Percentiles rank a stretch among this genome's conserved stretches.
phyloP scores from a whole-genome alignment of 2,888 invertebrate species.

The Mechanitis messenoides region DNA sequence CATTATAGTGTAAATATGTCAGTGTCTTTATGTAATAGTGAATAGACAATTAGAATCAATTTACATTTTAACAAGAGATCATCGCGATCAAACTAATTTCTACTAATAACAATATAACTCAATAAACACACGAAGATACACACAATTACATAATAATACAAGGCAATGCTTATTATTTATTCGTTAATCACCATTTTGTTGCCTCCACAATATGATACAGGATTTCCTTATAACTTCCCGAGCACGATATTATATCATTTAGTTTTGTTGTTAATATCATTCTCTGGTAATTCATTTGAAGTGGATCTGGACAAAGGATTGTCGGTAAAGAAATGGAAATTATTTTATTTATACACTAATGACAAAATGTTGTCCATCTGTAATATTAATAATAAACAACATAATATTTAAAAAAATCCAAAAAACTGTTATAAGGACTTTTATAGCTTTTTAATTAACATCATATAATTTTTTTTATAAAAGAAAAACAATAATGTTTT shows the following conservation, averaged over 20 bases:
- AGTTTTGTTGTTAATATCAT: constrained; percentile 21
- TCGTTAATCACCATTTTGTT: constrained; percentile 58
- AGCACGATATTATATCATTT: constrained; percentile 24
- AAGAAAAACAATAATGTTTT: no score
- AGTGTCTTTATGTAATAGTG: neutral
- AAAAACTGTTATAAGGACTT: no score
- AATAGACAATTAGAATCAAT: constrained; percentile 2
- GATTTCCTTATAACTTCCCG: constrained; percentile 50
- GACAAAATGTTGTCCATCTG: no score
- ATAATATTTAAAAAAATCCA: no score
- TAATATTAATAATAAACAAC: no score
- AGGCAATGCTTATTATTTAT: constrained; percentile 43
- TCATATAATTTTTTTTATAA: no score
- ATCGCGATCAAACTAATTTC: constrained; percentile 3
- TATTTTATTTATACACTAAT: no score
- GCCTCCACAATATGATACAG: constrained; percentile 48
- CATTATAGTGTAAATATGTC: neutral
- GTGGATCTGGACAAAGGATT: neutral
- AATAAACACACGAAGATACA: constrained; percentile 45
- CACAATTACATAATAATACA: constrained; percentile 34
- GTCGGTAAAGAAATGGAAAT: neutral
- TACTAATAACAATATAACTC: constrained; percentile 18
- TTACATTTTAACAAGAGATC: constrained; percentile 5
- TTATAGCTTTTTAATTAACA: no score
- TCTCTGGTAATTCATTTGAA: neutral